phyloP scores from a whole-genome alignment of 2,113 vertebrate genomes.

The Petromus typicus region DNA sequence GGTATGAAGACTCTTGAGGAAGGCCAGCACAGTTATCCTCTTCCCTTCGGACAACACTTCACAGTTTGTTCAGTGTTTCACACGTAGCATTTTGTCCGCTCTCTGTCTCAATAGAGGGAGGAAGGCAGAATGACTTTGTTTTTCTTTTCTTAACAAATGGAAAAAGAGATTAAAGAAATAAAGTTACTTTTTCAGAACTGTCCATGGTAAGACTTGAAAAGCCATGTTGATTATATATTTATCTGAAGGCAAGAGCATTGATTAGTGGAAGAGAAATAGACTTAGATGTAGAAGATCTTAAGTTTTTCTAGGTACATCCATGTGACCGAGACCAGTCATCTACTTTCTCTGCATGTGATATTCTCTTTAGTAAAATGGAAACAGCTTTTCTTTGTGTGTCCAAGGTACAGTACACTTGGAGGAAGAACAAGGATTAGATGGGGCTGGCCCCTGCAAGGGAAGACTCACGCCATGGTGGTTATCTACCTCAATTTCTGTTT shows the following conservation, averaged over 20 bases:
- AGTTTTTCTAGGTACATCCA: neutral
- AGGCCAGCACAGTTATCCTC: neutral
- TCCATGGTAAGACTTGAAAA: neutral
- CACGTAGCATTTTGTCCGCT: fast-evolving
- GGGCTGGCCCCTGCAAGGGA: fast-evolving
- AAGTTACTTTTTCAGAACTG: conserved; percentile 31
- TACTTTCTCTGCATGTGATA: neutral
- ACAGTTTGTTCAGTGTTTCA: neutral
- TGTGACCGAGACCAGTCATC: neutral
- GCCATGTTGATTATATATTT: conserved; percentile 22
- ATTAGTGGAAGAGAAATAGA: neutral
- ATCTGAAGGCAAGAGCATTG: neutral
- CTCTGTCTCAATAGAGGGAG: neutral
- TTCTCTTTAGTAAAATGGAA: neutral
- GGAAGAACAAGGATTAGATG: fast-evolving
- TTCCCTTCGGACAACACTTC: neutral
- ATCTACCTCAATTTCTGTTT: neutral
- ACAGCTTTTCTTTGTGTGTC: too few species aligned
- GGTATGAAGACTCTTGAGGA: neutral
- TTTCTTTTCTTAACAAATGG: conserved; percentile 7
- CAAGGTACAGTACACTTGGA: fast-evolving
- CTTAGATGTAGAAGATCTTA: neutral
- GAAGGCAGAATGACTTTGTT: neutral
- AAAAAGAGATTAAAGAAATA: neutral
- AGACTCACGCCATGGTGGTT: fast-evolving